phyloP scores from a whole-genome alignment of 2,888 invertebrate genomes.

The Helleia helle region DNA sequence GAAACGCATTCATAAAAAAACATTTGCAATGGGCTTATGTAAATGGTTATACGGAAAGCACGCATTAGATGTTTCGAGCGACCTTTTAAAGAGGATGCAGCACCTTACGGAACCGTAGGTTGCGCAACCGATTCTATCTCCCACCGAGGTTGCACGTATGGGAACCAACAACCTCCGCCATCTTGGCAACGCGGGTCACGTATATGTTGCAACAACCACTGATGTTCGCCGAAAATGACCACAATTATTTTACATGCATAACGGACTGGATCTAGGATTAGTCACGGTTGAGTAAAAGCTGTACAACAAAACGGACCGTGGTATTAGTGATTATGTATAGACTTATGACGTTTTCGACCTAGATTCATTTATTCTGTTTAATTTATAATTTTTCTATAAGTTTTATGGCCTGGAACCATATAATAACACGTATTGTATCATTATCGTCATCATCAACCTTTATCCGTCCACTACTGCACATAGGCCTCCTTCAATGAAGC shows the following conservation, averaged over 20 bases:
- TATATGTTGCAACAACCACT: conserved; percentile 20
- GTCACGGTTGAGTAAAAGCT: no score
- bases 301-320: no score
- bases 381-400: no score
- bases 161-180: conserved; percentile 29
- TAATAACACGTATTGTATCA: no score
- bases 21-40: conserved; percentile 2
- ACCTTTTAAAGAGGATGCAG: conserved; percentile 59
- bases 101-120: conserved; percentile 36
- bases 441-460: no score
- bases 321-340: no score
- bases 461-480: no score
- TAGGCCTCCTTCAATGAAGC: no score
- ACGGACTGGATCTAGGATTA: conserved; percentile 1
- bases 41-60: conserved; percentile 9
- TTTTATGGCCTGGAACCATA: no score
- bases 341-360: no score
- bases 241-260: conserved; percentile 13
- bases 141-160: conserved; percentile 35
- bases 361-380: no score
- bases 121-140: conserved; percentile 43
- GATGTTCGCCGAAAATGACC: conserved; percentile 19
- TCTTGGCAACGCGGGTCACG: conserved; percentile 30
- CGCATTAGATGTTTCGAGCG: conserved; percentile 20
- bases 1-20: background rate